Conservation (phyloP, 1,140 invertebrate genomes). For the Drosophila ogumai region DNA sequence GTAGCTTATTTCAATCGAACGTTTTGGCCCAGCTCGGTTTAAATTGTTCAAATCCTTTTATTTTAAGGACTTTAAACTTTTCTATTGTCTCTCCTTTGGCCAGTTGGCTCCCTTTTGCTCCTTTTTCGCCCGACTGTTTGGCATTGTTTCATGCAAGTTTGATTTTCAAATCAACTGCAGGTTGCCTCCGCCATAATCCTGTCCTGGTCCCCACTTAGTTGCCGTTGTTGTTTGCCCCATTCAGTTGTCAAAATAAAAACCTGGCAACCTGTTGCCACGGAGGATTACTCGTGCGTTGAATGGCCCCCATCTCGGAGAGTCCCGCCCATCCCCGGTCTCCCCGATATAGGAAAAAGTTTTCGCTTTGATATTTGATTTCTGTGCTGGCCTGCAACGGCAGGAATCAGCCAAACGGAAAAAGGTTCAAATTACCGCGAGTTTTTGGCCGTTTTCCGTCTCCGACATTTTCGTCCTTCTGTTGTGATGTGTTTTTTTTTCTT, state of each 20-base stretch:
- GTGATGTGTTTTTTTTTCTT: constrained; percentile 23
- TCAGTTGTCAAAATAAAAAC: constrained; percentile 77
- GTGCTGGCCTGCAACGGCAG: constrained; percentile 56
- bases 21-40: constrained; percentile 57
- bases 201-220: constrained; percentile 36
- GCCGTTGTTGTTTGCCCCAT: constrained; percentile 37
- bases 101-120: constrained; percentile 6
- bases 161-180: constrained; percentile 76
- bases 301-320: constrained; percentile 2
- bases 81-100: constrained; percentile 26
- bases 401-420: constrained; percentile 77
- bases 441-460: constrained; percentile 40
- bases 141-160: constrained; percentile 77
- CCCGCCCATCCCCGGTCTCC: not conserved
- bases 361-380: constrained; percentile 81
- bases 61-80: constrained; percentile 61
- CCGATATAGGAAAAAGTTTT: constrained; percentile 51
- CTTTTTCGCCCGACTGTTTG: constrained; percentile 52
- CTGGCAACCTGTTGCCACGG: constrained; percentile 77
- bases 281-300: constrained; percentile 68
- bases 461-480: constrained; percentile 36
- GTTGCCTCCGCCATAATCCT: constrained; percentile 41
- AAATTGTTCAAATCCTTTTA: constrained; percentile 80
- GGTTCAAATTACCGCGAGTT: constrained; percentile 80
- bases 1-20: constrained; percentile 80